Evolutionary conservation across 2,113 vertebrate genomes (phyloP).

Genomic region (Muntiacus reevesi): DNA sequence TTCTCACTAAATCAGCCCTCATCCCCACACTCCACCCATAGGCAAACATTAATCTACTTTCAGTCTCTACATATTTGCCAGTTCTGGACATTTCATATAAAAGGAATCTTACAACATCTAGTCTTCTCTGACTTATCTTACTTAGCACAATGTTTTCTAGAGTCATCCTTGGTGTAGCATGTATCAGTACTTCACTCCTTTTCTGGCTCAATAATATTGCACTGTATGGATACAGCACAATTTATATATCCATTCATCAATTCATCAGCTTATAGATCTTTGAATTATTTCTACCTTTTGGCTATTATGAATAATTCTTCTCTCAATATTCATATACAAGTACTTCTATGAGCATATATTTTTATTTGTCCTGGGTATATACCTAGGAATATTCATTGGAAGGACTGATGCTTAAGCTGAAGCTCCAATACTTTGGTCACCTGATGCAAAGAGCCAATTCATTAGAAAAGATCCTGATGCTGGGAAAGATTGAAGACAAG

Average conservation of each 20-base stretch:
- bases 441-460: background rate
- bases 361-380: background rate
- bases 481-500: background rate
- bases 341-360: background rate
- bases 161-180: background rate
- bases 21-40: fast-evolving
- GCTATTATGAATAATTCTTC: background rate
- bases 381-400: background rate
- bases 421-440: background rate
- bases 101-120: background rate
- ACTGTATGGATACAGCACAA: background rate
- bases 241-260: background rate
- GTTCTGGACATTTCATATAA: background rate
- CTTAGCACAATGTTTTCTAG: background rate
- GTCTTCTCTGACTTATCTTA: background rate
- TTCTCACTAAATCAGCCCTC: background rate
- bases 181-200: background rate
- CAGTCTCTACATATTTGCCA: background rate
- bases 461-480: background rate
- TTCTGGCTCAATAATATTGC: background rate
- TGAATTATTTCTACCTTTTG: background rate
- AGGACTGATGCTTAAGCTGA: background rate
- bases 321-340: background rate
- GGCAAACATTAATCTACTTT: background rate
- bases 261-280: background rate